Evolutionary conservation across 1,140 invertebrate genomes (phyloP).

Genomic region (Calephelis nemesis): DNA sequence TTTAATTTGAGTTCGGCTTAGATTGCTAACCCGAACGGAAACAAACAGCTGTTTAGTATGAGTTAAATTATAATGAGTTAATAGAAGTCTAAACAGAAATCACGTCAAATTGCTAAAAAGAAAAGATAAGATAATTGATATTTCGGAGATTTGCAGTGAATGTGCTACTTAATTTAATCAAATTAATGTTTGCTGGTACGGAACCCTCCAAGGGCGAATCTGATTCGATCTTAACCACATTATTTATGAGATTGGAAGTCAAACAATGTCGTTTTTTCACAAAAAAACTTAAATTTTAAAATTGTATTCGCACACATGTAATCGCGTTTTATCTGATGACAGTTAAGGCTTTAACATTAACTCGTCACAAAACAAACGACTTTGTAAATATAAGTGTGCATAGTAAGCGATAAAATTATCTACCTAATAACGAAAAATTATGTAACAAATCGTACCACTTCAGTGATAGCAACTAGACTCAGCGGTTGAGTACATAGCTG

Average conservation of each 20-base stretch:
- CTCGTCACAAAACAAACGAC: conserved; percentile 20
- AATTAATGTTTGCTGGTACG: too few relatives aligned
- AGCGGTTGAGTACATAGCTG: conserved; percentile 42
- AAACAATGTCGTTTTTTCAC: too few relatives aligned
- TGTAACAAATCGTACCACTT: conserved; percentile 54
- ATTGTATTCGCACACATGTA: conserved; percentile 9
- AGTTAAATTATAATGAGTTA: too few relatives aligned
- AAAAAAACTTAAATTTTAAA: background rate
- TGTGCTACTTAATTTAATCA: too few relatives aligned
- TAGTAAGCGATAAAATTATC: conserved; percentile 58
- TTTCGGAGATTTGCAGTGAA: too few relatives aligned
- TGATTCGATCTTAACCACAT: conserved; percentile 28
- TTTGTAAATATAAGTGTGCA: conserved; percentile 30
- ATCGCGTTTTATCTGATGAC: conserved; percentile 1
- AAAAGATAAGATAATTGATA: too few relatives aligned
- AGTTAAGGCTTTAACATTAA: conserved; percentile 21
- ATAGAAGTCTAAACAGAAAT: too few relatives aligned
- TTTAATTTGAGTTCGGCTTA: too few relatives aligned
- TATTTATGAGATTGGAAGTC: too few relatives aligned
- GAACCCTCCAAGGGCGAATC: background rate
- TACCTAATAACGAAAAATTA: conserved; percentile 61
- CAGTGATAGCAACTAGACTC: conserved; percentile 53
- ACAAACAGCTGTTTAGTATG: too few relatives aligned
- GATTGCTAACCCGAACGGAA: too few relatives aligned
- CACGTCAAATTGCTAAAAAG: too few relatives aligned